phyloP scores from a whole-genome alignment of 1,140 invertebrate species.

The Aplysia californica region DNA sequence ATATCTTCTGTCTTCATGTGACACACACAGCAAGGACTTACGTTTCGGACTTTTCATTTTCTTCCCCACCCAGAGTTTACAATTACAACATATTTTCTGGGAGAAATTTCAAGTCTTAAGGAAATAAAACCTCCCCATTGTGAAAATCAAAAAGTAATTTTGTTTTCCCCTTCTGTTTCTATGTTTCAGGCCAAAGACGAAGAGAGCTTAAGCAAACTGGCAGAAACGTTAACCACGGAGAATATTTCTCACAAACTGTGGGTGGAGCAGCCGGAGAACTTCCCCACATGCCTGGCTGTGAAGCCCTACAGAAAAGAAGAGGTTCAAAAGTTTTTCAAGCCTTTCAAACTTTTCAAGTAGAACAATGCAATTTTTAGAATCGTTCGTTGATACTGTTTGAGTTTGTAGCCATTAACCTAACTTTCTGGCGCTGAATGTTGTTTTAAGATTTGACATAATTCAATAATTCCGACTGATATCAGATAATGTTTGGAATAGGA shows the following conservation, averaged over 20 bases:
- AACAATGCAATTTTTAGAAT: not conserved
- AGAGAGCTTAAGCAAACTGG: slow-evolving; percentile 76
- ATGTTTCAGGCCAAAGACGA: slow-evolving; percentile 79
- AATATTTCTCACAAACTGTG: slow-evolving; percentile 91
- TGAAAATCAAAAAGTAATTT: slow-evolving; percentile 5
- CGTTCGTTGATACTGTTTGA: not conserved
- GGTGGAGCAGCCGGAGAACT: slow-evolving; percentile 98
- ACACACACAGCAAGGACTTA: no score
- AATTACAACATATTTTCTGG: no score
- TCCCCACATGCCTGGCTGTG: slow-evolving; percentile 91
- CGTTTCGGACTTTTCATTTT: no score
- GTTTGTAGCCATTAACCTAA: not conserved
- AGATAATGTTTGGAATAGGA: not conserved
- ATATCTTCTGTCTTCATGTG: no score
- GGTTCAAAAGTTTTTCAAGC: slow-evolving; percentile 87
- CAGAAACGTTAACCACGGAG: slow-evolving; percentile 77
- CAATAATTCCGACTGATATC: not conserved
- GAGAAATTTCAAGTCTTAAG: no score
- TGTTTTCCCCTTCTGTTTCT: slow-evolving; percentile 30
- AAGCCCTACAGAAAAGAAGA: slow-evolving; percentile 92
- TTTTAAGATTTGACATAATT: no score
- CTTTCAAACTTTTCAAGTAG: slow-evolving; percentile 86
- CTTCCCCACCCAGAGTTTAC: no score
- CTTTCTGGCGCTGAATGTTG: not conserved
- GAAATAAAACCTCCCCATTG: not conserved